Percentiles rank a stretch among this genome's conserved stretches.
Conservation (phyloP, 2,797 vertebrate species). For the Pangasius macronema region DNA sequence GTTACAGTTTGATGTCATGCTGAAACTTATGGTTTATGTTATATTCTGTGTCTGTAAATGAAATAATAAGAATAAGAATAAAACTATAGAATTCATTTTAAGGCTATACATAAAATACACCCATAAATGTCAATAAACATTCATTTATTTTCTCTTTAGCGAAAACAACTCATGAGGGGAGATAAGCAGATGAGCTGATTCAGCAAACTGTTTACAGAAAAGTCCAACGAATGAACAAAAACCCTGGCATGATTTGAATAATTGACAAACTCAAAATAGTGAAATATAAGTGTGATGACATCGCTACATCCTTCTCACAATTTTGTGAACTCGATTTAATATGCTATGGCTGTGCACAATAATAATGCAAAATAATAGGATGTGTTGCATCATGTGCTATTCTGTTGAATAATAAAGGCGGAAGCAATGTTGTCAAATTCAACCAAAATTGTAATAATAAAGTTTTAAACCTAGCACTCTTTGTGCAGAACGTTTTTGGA, state of each 20-base stretch:
- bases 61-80: too few relatives aligned
- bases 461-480: neutral
- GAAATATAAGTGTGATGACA: neutral
- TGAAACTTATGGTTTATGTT: neutral
- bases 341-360: neutral
- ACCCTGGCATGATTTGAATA: neutral
- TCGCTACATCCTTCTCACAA: neutral
- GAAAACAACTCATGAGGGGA: neutral
- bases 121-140: neutral
- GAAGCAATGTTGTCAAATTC: neutral
- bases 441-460: neutral
- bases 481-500: neutral
- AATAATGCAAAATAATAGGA: neutral
- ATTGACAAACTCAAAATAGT: too few relatives aligned
- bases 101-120: too few relatives aligned
- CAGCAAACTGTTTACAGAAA: neutral
- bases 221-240: neutral
- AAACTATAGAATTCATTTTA: too few relatives aligned
- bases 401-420: neutral
- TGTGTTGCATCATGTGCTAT: slow-evolving; percentile 1
- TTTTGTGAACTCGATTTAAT: neutral
- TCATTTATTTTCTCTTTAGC: neutral
- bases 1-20: neutral
- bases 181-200: neutral
- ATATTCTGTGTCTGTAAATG: too few relatives aligned